Evolutionary conservation across 2,888 invertebrate genomes (phyloP).

Genomic region (Drosophila eohydei): DNA sequence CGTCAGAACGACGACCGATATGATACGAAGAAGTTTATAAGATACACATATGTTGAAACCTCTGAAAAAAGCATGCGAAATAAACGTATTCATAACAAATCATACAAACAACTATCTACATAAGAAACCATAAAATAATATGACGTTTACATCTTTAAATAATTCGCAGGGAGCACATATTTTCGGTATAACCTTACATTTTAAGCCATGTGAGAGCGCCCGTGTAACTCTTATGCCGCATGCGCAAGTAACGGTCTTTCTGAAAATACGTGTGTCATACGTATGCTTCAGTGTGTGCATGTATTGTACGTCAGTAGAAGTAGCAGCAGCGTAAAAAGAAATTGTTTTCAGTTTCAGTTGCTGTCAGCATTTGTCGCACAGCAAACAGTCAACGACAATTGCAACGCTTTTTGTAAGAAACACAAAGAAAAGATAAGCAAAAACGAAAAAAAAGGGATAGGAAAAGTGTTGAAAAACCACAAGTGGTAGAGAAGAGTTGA

Average conservation of each 20-base stretch:
- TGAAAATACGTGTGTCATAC: conserved; percentile 18
- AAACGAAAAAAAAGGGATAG: conserved; percentile 22
- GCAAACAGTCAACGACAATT: conserved; percentile 40
- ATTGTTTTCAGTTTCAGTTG: conserved; percentile 71
- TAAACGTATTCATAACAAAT: background rate
- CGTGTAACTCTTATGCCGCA: conserved; percentile 8
- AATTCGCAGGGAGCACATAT: background rate
- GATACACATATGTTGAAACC: no score
- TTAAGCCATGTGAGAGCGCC: background rate
- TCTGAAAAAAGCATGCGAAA: background rate
- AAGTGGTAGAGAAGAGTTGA: conserved; percentile 59
- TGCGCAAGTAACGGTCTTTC: conserved; percentile 50
- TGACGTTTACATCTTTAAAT: background rate
- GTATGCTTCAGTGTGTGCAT: conserved; percentile 18
- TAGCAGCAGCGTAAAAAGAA: conserved; percentile 55
- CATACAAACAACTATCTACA: background rate
- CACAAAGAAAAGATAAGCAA: conserved; percentile 10
- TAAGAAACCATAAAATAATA: background rate
- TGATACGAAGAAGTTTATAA: background rate
- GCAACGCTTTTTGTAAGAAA: conserved; percentile 39
- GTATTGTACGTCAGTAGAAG: conserved; percentile 40
- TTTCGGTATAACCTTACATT: conserved; percentile 15
- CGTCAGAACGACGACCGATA: conserved; percentile 21
- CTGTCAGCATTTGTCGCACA: conserved; percentile 73
- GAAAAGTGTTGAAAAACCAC: conserved; percentile 59